Base-by-base conservation (phyloP, 2,888 invertebrate genomes). In the Erebia ligea region DNA sequence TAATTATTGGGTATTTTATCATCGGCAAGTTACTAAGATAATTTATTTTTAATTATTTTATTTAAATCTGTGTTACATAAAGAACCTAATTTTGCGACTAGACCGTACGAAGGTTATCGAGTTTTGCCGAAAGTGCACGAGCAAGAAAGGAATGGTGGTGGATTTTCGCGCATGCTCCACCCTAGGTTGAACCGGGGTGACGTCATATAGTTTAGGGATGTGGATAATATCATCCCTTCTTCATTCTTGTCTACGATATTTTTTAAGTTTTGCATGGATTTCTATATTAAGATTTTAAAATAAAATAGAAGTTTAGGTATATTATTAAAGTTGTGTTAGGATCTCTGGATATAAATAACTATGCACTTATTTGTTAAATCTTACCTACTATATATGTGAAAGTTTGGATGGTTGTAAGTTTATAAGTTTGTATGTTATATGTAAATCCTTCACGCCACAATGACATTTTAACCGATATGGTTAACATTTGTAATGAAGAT, bases 101-200 rank as follows among this genome's bases (percentile, higher is more conserved):
- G 68, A 74, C 73, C 45, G 62, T 71, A 75, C 84, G 84, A 83
- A 78, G 78, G 68, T 76, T 67, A 48, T 76, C 85, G 85, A 83
- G 64, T 58, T 65, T 67, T 56, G 68, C 71, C 85, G 86, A 81
- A 76, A 72, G 75, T 67, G 8, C 25, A 78, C 85, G 86, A 86
- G 75, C 48, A 65, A 76, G 75, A 80, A 79, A 80, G 86, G 86
- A 81, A 88, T 87, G 88, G 89, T 40, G 81, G 79, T 74, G 69
- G 81, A 68, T 73, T 86, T 86, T 78, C 86, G 89, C 91, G 91
- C 91, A 91, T 90, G 91, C 85, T 78, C 76, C 76, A 74, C 77
- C 78, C 76, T 79, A 79, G 80, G 83, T 83, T 81, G 80, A 76
- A 76, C 77, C 75, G 73, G 68, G 72, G 78, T 89, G 89, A 89